Conservation (phyloP, 35 echinoderm and acorn worm species). For the Apostichopus parvimensis region DNA sequence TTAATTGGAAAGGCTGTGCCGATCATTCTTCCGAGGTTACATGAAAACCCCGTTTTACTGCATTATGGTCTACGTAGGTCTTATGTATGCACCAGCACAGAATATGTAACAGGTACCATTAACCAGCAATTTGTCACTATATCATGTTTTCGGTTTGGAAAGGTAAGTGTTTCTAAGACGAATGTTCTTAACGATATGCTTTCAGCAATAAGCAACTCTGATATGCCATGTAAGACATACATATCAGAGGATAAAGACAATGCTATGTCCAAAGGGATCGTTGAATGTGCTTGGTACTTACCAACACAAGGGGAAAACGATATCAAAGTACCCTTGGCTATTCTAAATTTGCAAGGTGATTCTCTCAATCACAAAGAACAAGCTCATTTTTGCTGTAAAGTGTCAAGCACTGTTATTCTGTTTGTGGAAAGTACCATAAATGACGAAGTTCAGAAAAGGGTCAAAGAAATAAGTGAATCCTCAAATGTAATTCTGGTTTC, state of each 20-base stretch:
- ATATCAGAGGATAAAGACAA: neutral
- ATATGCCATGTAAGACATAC: neutral
- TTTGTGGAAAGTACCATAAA: neutral
- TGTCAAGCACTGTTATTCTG: neutral
- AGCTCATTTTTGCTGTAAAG: neutral
- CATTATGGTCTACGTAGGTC: neutral
- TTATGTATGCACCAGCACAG: neutral
- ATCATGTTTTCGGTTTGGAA: constrained; percentile 7
- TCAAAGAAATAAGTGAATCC: neutral
- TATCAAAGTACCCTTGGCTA: neutral
- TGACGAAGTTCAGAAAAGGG: neutral
- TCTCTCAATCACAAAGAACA: neutral
- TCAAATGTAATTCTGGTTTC: constrained; percentile 5
- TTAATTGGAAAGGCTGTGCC: constrained; percentile 10
- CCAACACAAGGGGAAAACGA: too few relatives aligned
- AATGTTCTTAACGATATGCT: neutral
- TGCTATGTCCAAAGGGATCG: too few relatives aligned
- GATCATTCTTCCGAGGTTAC: neutral
- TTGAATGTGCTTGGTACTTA: too few relatives aligned
- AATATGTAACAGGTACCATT: neutral
- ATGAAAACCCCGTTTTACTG: neutral
- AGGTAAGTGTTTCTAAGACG: neutral
- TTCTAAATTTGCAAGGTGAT: constrained; percentile 22
- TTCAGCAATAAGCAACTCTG: neutral
- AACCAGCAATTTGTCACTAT: constrained; percentile 6